Percentiles rank a stretch among this genome's conserved stretches.
Conservation (phyloP, 2,888 invertebrate genomes). For the Griposia aprilina region DNA sequence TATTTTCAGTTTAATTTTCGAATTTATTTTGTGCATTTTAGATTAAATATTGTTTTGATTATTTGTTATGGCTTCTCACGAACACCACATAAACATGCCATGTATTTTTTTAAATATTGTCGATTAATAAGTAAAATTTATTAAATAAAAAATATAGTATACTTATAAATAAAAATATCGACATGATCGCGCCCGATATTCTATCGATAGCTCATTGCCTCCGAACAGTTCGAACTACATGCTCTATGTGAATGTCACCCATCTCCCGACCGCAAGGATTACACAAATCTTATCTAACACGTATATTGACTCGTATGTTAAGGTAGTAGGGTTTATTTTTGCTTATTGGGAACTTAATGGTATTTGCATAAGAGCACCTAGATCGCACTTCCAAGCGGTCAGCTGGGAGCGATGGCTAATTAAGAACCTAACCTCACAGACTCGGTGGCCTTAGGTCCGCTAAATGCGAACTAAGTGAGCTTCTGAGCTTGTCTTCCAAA, state of each 20-base stretch:
- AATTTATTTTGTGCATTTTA: neutral
- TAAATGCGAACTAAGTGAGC: constrained; percentile 86
- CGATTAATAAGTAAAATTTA: neutral
- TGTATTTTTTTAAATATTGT: neutral
- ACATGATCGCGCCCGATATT: constrained; percentile 68
- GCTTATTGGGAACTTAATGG: constrained; percentile 46
- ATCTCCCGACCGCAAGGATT: constrained; percentile 74
- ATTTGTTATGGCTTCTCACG: neutral
- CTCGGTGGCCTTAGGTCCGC: constrained; percentile 81
- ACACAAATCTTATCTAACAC: constrained; percentile 63
- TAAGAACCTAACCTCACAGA: constrained; percentile 87
- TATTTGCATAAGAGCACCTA: constrained; percentile 70
- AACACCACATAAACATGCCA: neutral
- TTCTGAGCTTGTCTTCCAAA: constrained; percentile 80
- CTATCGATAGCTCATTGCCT: constrained; percentile 71
- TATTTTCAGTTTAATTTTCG: constrained; percentile 19
- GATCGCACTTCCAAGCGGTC: constrained; percentile 86
- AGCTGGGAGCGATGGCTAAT: constrained; percentile 88
- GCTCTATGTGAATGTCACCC: constrained; percentile 77
- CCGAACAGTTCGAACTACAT: constrained; percentile 67
- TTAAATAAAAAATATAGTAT: constrained; percentile 13
- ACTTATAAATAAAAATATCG: constrained; percentile 60
- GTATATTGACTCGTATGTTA: constrained; percentile 51
- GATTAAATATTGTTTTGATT: neutral
- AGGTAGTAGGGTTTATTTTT: constrained; percentile 63